Evolutionary conservation across 2,888 invertebrate genomes (phyloP).

Genomic region (Fragum whitleyi): DNA sequence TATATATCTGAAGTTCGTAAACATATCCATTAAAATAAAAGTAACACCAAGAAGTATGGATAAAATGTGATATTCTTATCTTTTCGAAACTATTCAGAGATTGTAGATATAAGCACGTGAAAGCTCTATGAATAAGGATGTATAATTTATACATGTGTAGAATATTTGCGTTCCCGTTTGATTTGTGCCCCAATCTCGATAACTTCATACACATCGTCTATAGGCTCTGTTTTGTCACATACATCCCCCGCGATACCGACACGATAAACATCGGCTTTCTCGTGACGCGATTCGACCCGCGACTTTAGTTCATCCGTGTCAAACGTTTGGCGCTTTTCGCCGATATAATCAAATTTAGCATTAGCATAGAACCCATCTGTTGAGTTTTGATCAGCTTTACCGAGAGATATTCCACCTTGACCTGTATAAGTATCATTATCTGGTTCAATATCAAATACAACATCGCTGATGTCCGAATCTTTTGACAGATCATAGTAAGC

Average conservation of each 20-base stretch:
- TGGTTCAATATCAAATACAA: neutral
- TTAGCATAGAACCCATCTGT: neutral
- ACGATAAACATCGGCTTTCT: neutral
- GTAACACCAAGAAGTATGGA: too few species aligned
- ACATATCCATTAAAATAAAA: too few species aligned
- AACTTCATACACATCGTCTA: conserved; percentile 23
- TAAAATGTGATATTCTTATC: too few species aligned
- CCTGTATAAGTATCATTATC: neutral
- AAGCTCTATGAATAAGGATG: too few species aligned
- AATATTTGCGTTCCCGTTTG: conserved; percentile 29
- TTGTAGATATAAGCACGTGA: too few species aligned
- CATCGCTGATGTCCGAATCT: neutral
- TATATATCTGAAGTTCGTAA: too few species aligned
- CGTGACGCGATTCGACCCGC: neutral
- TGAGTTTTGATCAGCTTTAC: neutral
- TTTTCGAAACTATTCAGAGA: too few species aligned
- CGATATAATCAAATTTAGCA: neutral
- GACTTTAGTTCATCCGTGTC: neutral
- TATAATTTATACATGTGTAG: conserved; percentile 35
- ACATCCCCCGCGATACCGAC: neutral
- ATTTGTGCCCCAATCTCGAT: conserved; percentile 35
- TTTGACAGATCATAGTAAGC: neutral
- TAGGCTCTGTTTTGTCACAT: neutral
- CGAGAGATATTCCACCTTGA: neutral
- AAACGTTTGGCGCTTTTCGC: neutral